Conservation (phyloP, 2,797 vertebrate species). For the Sternotherus odoratus region DNA sequence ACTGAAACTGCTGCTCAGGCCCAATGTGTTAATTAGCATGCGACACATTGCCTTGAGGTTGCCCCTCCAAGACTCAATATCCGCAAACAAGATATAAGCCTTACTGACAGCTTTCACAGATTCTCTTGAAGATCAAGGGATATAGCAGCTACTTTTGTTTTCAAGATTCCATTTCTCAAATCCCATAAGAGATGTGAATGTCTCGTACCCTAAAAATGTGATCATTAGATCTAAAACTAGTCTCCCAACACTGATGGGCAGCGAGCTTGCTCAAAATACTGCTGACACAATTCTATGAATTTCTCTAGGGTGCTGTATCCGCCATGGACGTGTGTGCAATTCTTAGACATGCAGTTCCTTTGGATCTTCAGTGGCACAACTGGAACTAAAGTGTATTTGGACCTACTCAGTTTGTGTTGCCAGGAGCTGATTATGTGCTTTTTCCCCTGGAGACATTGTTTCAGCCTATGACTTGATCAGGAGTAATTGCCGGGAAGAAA, state of each 20-base stretch:
- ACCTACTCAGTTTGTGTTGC: not conserved
- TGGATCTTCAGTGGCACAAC: not conserved
- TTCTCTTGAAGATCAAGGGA: not conserved
- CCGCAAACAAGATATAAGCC: not conserved
- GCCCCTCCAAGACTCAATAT: not conserved
- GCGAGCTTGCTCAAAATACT: not conserved
- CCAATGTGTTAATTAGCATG: not conserved
- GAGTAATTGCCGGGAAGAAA: not conserved
- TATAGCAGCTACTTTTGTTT: not conserved
- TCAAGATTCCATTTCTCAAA: not conserved
- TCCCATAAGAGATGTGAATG: not conserved
- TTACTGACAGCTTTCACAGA: not conserved
- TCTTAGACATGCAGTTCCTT: not conserved
- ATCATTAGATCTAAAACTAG: not conserved
- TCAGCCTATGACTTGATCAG: not conserved
- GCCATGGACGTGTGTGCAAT: not conserved
- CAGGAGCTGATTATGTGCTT: not conserved
- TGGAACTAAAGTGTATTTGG: not conserved
- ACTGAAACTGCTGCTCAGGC: not conserved
- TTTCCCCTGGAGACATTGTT: not conserved
- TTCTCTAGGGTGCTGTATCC: not conserved
- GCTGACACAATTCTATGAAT: not conserved
- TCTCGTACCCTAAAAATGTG: not conserved
- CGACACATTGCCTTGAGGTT: not conserved
- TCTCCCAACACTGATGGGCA: not conserved